Evolutionary conservation across 2,888 invertebrate genomes (phyloP), one percentile per base, ranked within the genome.

Genomic region (Oscheius sp.): DNA sequence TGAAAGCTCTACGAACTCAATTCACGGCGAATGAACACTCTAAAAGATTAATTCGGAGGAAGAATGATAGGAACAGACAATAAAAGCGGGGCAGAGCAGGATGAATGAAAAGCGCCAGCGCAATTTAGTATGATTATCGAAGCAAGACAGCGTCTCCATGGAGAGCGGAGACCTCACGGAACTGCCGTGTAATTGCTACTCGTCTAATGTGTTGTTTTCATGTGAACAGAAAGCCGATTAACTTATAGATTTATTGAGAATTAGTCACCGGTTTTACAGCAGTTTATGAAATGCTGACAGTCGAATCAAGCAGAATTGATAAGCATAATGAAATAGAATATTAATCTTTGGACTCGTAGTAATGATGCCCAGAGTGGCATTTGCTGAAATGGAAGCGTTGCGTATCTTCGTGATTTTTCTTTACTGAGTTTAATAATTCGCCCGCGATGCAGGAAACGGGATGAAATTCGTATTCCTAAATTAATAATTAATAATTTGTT

Each of bases 361-460:
- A 82, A 46, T 79, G 78, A 70, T 82, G 82, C 15, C 75, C 79
- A 37, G 69, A 68, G 33, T 76, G 65, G 31, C 69, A 65, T 5
- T 66, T 53, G n/a, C 73, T 65, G 53, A 79, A 79, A 29, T 76
- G 48, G 55, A 78, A 82, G 66, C 76, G 75, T n/a, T 48, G 58
- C 0, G 82, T 79, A 29, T 72, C 67, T 0, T 46, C 27, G 42
- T 77, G 73, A 39, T 80, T 74, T 25, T 71, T 63, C 33, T 73
- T 69, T 1, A 80, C 57, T 0, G 79, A 78, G 17, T 80, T 80
- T 10, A 84, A 42, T 15, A 84, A 71, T 53, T 84, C 84, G 6
- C 82, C 82, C 1, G 84, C 84, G 15, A 79, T 71, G 33, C 84
- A 84, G 0, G 69, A 74, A n/a, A 73, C 75, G 0, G 76, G 76